Evolutionary conservation across 2,888 invertebrate species (phyloP), one percentile per base, ranked within the genome.

Genomic region (Scaptomyza caliginosa): DNA sequence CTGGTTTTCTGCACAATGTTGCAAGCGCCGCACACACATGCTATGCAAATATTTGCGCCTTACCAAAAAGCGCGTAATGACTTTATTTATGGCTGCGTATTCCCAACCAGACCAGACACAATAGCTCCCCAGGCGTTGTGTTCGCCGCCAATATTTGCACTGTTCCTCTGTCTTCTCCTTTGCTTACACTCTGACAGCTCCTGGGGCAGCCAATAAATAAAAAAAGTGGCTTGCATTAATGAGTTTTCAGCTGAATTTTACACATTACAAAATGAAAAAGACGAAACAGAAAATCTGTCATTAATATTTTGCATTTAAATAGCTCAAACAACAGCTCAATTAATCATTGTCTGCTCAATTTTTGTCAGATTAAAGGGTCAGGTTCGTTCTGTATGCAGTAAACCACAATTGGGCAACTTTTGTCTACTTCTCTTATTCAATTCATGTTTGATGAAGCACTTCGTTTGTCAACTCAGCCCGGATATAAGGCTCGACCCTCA

Each of bases 371-470:
- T 38, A 21, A 23, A 56, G 13, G 36, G 32, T 36, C 64, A 42
- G 42, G 34, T 36, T 51, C 42, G 34, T n/a, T n/a, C n/a, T n/a
- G n/a, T n/a, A n/a, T n/a, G n/a, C n/a, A n/a, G 48, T 17, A 49
- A 28, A 54, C 65, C 77, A 64, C 63, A 73, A 55, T 59, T 57
- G 45, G 38, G 8, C 40, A 49, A 51, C 34, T 52, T 7, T 2
- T n/a, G 4, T 30, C 30, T 1, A 16, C 10, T 23, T 5, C 10
- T 4, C 38, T 38, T 43, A 32, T 21, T 64, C 76, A 68, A 81
- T 81, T 76, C 68, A 81, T 78, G 76, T 81, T 81, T 84, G 80
- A 81, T 81, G 74, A 84, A 78, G 82, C 82, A 83, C 83, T 74
- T 72, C 55, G 72, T 49, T 57, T 63, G 50, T 51, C 56, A 56